A percentile compares a stretch with the other conserved stretches of the same genome.
These are phyloP conservation scores for Chamaea fasciata DNA, from an alignment of 2,113 vertebrate genomes.

Conservation along the genomic window DNA sequence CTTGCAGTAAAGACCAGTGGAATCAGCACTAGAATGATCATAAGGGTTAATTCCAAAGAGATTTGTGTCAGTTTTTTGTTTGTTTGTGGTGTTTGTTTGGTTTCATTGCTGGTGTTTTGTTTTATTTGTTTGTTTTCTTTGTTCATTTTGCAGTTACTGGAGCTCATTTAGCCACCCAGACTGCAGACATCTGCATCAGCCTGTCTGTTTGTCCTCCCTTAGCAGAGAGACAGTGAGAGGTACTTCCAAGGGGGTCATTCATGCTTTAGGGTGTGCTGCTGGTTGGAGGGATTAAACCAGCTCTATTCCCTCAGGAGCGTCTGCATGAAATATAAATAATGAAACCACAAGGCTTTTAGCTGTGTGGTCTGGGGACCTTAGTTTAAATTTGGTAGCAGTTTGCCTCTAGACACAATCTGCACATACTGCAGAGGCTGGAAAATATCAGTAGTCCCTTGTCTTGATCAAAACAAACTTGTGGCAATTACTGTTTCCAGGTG, in stretches of 20 bases:
- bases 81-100: not conserved
- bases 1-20: not conserved
- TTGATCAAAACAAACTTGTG: not conserved
- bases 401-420: not conserved
- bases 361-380: not conserved
- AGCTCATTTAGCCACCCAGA: not conserved
- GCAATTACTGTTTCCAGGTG: not conserved
- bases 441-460: not conserved
- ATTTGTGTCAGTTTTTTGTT: not conserved
- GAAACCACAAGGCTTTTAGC: not conserved
- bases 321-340: not conserved
- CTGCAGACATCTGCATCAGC: not conserved
- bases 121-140: not conserved
- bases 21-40: not conserved
- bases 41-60: not conserved
- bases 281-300: not conserved
- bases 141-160: not conserved
- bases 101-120: not conserved
- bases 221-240: not conserved
- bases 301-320: not conserved
- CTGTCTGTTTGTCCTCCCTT: not conserved
- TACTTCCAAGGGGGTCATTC: not conserved
- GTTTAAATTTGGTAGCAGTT: not conserved
- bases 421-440: not conserved
- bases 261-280: not conserved